Evolutionary conservation across 1,140 invertebrate species (phyloP), one percentile per base, ranked within the genome.

Genomic region (Calosoma granatense): DNA sequence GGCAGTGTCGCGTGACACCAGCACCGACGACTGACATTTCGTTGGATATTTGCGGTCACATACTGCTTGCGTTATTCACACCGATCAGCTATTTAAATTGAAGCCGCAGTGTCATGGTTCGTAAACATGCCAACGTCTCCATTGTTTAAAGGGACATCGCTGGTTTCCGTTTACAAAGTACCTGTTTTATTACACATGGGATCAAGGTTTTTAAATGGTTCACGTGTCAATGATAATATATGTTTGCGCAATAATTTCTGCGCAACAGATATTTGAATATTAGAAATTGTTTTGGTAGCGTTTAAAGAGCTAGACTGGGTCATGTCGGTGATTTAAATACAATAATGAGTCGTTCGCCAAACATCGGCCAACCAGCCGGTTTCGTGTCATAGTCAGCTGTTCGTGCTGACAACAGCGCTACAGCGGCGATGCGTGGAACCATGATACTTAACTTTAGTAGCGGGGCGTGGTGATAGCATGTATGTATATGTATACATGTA

Each of bases 171-270:
- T n/a, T n/a, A n/a, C n/a, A n/a, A n/a, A n/a, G n/a, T n/a, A n/a
- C n/a, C n/a, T n/a, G n/a, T n/a, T n/a, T n/a, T n/a, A n/a, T n/a
- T n/a, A n/a, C n/a, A n/a, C n/a, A 11, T 22, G 21, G 53, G 23
- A 26, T 54, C 53, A 54, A 54, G 53, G 53, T 22, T 21, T 54
- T 54, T 54, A 54, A 54, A 54, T 54, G 22, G 22, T 26, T 22
- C 53, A 14, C 11, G 53, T 54, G 1, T 26, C 19, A 23, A 23
- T 54, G 21, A 11, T 52, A 52, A 21, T 12, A n/a, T n/a, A n/a
- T n/a, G n/a, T n/a, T n/a, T n/a, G n/a, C n/a, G n/a, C n/a, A n/a
- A n/a, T n/a, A n/a, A n/a, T n/a, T n/a, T n/a, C n/a, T n/a, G n/a
- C n/a, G n/a, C n/a, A n/a, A n/a, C n/a, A n/a, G 51, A 17, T 20